Evolutionary conservation across 1,140 invertebrate species (phyloP).

Genomic region (Scaptomyza pallida): DNA sequence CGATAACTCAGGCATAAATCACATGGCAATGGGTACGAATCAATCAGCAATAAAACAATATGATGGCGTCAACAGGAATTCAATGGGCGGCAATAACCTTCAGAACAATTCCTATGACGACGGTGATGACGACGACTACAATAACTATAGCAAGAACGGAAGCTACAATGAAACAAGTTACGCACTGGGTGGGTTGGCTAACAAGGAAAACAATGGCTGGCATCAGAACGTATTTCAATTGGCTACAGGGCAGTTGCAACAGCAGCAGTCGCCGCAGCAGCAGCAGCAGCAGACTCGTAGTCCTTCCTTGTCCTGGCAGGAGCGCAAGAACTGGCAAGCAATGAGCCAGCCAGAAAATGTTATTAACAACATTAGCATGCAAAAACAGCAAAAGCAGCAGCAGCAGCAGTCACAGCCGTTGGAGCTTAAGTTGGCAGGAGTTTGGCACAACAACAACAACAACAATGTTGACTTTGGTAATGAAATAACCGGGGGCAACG

Average conservation of each 20-base stretch:
- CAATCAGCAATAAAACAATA: constrained; percentile 77
- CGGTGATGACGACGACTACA: constrained; percentile 17
- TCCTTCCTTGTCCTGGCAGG: constrained; percentile 20
- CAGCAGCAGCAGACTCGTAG: constrained; percentile 3
- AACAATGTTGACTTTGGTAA: constrained; percentile 74
- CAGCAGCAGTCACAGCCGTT: constrained; percentile 46
- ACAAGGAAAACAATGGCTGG: constrained; percentile 49
- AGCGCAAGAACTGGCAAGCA: constrained; percentile 63
- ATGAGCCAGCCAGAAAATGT: constrained; percentile 73
- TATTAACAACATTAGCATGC: constrained; percentile 64
- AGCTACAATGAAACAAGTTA: constrained; percentile 2
- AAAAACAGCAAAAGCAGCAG: constrained; percentile 37
- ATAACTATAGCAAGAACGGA: no score
- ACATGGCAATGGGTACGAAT: constrained; percentile 71
- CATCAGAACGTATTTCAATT: constrained; percentile 54
- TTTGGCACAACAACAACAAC: constrained; percentile 22
- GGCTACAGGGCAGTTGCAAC: constrained; percentile 39
- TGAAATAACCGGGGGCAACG: constrained; percentile 75
- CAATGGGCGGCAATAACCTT: constrained; percentile 23
- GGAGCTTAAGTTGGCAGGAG: constrained; percentile 35
- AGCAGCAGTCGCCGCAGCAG: constrained; percentile 1
- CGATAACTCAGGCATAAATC: constrained; percentile 60
- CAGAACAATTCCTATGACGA: constrained; percentile 44
- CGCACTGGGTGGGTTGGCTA: constrained; percentile 20
- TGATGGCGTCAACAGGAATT: constrained; percentile 55